Percentiles rank a stretch among this genome's conserved stretches.
Evolutionary conservation across 1,140 invertebrate species (phyloP).

Genomic region (Brachionus koreanus): DNA sequence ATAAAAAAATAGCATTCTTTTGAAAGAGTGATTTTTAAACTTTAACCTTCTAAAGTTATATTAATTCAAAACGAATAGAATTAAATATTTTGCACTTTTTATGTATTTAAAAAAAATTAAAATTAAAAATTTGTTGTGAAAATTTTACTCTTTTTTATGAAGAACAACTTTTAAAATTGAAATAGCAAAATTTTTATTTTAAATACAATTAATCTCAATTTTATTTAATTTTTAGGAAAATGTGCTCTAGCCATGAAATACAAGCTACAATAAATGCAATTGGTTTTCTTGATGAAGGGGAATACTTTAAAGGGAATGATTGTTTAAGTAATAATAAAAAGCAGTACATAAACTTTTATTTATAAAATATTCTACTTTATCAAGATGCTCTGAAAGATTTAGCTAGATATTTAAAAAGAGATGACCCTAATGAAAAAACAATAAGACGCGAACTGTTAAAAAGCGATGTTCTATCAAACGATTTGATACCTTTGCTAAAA

Average conservation of each 20-base stretch:
- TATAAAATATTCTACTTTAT: background rate
- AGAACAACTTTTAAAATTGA: background rate
- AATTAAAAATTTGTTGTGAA: background rate
- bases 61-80: too few relatives aligned
- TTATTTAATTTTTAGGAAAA: background rate
- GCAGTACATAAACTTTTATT: background rate
- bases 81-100: too few relatives aligned
- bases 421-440: conserved; percentile 36
- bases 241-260: conserved; percentile 42
- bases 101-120: too few relatives aligned
- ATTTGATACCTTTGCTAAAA: conserved; percentile 17
- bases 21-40: too few relatives aligned
- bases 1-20: too few relatives aligned
- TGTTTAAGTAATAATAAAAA: conserved; percentile 16
- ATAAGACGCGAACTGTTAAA: conserved; percentile 30
- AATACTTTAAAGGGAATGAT: conserved; percentile 40
- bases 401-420: conserved; percentile 2
- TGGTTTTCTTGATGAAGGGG: conserved; percentile 25
- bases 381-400: conserved; percentile 36
- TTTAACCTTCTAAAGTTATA: too few relatives aligned
- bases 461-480: conserved; percentile 25
- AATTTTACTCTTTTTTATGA: background rate
- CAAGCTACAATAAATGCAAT: conserved; percentile 35
- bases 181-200: background rate
- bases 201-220: background rate